phyloP scores from a whole-genome alignment of 2,888 invertebrate species.

The Drosophila leonis region DNA sequence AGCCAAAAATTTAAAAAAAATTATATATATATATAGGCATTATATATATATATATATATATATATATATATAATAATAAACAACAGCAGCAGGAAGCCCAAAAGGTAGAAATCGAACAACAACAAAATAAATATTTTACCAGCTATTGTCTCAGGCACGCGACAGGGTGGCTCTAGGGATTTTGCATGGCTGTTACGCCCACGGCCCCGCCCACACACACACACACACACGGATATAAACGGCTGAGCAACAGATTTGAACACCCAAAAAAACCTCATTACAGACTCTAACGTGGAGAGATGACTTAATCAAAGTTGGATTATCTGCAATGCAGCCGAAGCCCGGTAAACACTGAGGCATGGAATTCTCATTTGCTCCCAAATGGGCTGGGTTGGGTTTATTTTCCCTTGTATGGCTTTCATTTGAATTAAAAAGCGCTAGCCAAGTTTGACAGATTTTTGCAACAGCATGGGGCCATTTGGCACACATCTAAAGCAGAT shows the following conservation, averaged over 20 bases:
- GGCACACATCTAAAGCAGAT: slow-evolving; percentile 44
- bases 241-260: slow-evolving; percentile 80
- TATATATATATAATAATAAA: slow-evolving; percentile 17
- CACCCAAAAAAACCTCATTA: slow-evolving; percentile 77
- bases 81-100: slow-evolving; percentile 45
- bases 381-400: slow-evolving; percentile 17
- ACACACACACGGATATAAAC: slow-evolving; percentile 64
- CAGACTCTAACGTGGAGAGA: slow-evolving; percentile 58
- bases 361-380: slow-evolving; percentile 20
- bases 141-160: slow-evolving; percentile 46
- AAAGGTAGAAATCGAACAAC: slow-evolving; percentile 8
- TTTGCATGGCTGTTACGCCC: slow-evolving; percentile 40
- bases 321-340: slow-evolving; percentile 67
- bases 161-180: slow-evolving; percentile 43
- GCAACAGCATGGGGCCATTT: slow-evolving; percentile 69
- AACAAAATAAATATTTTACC: neutral
- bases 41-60: neutral
- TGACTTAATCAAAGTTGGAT: slow-evolving; percentile 85
- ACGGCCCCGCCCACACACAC: slow-evolving; percentile 7
- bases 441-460: slow-evolving; percentile 74
- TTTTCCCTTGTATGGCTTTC: slow-evolving; percentile 62
- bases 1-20: slow-evolving; percentile 29
- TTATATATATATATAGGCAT: slow-evolving; percentile 1
- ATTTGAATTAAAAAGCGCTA: slow-evolving; percentile 78
- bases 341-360: slow-evolving; percentile 46